Evolutionary conservation across 2,797 vertebrate species (phyloP).

Genomic region (Miichthys miiuy): DNA sequence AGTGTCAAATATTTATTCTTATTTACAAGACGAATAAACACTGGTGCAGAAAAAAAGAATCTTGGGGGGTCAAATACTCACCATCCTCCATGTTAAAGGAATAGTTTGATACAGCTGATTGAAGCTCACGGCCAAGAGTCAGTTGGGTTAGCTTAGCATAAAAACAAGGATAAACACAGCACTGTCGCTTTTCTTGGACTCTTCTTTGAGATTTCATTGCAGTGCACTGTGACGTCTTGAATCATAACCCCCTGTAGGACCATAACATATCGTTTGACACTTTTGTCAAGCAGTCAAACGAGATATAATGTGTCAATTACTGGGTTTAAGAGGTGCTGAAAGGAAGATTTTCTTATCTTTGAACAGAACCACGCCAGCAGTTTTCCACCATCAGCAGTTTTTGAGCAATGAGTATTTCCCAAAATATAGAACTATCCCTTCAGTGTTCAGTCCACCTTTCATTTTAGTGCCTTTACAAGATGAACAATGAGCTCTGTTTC

Average conservation of each 20-base stretch:
- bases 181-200: no score
- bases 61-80: background rate
- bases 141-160: background rate
- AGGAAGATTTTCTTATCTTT: no score
- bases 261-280: no score
- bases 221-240: no score
- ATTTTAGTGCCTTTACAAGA: background rate
- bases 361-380: no score
- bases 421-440: background rate
- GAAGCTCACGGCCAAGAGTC: background rate
- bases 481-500: constrained; percentile 12
- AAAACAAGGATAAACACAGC: background rate
- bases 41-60: background rate
- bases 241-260: no score
- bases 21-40: constrained; percentile 5
- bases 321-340: no score
- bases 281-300: no score
- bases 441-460: background rate
- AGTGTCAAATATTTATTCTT: constrained; percentile 20
- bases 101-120: background rate
- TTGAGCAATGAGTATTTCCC: background rate
- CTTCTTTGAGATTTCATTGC: no score
- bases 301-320: no score
- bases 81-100: background rate
- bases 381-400: no score